These are phyloP conservation scores for Galleria mellonella DNA, from an alignment of 1,140 invertebrate species.

Conservation along the genomic window DNA sequence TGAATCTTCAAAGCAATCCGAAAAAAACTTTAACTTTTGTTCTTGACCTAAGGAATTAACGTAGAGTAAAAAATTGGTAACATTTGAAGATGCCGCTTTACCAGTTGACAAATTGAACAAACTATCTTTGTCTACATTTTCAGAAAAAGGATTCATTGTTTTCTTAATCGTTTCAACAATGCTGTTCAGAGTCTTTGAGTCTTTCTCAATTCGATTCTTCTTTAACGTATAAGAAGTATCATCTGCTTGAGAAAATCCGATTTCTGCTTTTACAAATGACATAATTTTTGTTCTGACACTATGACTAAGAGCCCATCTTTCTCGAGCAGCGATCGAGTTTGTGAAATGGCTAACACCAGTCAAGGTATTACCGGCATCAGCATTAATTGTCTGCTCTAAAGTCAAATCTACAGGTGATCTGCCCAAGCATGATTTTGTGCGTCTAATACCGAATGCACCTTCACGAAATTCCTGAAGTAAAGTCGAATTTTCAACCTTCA, in stretches of 20 bases:
- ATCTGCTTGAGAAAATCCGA: background rate
- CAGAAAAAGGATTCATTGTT: background rate
- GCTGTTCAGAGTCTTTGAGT: background rate
- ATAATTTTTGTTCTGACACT: conserved; percentile 28
- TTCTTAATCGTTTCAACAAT: background rate
- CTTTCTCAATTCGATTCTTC: background rate
- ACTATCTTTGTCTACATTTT: background rate
- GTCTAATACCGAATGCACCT: conserved; percentile 24
- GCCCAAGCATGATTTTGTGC: conserved; percentile 9
- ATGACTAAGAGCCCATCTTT: conserved; percentile 34
- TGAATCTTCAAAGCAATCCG: background rate
- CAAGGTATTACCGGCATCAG: conserved; percentile 25
- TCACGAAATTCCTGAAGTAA: conserved; percentile 14
- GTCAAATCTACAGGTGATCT: conserved; percentile 16
- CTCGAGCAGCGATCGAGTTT: conserved; percentile 31
- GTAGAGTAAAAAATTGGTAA: background rate
- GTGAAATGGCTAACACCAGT: conserved; percentile 20
- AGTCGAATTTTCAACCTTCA: conserved; percentile 17
- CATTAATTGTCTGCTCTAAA: conserved; percentile 30
- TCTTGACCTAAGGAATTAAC: background rate
- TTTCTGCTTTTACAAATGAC: no score
- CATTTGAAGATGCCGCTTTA: background rate
- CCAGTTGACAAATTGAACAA: background rate
- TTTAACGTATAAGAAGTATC: background rate
- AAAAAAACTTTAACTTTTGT: background rate